Percentiles rank a stretch among this genome's conserved stretches.
Evolutionary conservation across 2,888 invertebrate species (phyloP).

Genomic region (Pachliopta kotzebuea): DNA sequence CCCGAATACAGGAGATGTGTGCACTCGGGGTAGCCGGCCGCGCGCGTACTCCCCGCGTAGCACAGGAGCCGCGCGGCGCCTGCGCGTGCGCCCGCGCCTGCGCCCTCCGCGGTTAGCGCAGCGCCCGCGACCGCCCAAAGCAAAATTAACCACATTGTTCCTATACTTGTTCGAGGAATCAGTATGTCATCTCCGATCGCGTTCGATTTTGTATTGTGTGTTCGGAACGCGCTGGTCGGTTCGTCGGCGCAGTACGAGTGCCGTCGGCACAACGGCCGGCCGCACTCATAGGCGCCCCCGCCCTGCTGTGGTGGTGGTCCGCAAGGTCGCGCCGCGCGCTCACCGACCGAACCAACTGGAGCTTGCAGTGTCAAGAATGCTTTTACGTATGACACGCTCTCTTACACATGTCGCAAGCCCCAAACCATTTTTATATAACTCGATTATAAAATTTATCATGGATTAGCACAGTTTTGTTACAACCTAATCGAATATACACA

Average conservation of each 20-base stretch:
- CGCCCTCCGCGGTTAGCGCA: slow-evolving; percentile 50
- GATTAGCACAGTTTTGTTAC: slow-evolving; percentile 26
- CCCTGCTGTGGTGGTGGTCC: slow-evolving; percentile 48
- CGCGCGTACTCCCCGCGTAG: slow-evolving; percentile 61
- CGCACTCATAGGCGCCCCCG: slow-evolving; percentile 71
- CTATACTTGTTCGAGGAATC: slow-evolving; percentile 41
- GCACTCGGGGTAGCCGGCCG: slow-evolving; percentile 65
- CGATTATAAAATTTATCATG: slow-evolving; percentile 28
- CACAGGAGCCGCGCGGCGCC: slow-evolving; percentile 74
- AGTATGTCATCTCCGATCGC: slow-evolving; percentile 57
- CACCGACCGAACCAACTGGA: slow-evolving; percentile 50
- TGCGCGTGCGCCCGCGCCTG: slow-evolving; percentile 72
- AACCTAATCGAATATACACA: no score
- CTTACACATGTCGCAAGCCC: slow-evolving; percentile 30
- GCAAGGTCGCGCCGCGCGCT: slow-evolving; percentile 69
- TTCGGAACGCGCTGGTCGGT: slow-evolving; percentile 62
- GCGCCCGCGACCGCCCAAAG: slow-evolving; percentile 55
- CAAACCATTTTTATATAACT: slow-evolving; percentile 29
- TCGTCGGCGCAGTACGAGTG: slow-evolving; percentile 67
- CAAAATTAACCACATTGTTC: slow-evolving; percentile 67
- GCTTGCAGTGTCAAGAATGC: slow-evolving; percentile 44
- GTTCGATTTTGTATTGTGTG: slow-evolving; percentile 42
- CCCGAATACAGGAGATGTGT: slow-evolving; percentile 76
- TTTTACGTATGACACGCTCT: slow-evolving; percentile 38
- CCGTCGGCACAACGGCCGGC: slow-evolving; percentile 44